Conservation (phyloP, 2,113 vertebrate genomes). For the Dicentrarchus labrax region DNA sequence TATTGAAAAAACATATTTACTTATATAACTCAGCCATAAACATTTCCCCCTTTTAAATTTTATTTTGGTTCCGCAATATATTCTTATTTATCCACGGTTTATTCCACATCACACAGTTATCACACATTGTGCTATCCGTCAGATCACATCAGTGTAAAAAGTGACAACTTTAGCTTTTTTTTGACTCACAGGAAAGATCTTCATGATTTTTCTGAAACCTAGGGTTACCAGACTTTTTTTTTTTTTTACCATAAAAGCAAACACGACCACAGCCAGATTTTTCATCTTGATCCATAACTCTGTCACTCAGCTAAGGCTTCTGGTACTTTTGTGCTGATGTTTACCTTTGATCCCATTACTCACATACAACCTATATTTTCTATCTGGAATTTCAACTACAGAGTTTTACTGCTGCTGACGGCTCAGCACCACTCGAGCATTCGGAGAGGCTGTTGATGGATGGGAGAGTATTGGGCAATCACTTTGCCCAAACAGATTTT, state of each 20-base stretch:
- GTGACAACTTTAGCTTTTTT: conserved; percentile 14
- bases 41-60: background rate
- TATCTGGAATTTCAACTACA: conserved; percentile 10
- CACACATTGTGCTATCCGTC: conserved; percentile 10
- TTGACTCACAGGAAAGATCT: conserved; percentile 37
- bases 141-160: conserved; percentile 34
- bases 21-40: background rate
- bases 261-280: conserved; percentile 29
- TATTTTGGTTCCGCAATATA: background rate
- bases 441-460: conserved; percentile 59
- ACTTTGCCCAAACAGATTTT: conserved; percentile 43
- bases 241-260: conserved; percentile 36
- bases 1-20: background rate
- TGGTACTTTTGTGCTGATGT: conserved; percentile 34
- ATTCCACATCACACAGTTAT: background rate
- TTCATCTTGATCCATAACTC: conserved; percentile 19
- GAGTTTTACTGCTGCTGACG: conserved; percentile 36
- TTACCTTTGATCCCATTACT: conserved; percentile 50
- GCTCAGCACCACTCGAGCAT: conserved; percentile 46
- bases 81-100: background rate
- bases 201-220: conserved; percentile 46
- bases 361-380: conserved; percentile 24
- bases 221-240: conserved; percentile 5
- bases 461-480: conserved; percentile 42
- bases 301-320: conserved; percentile 12